phyloP scores from a whole-genome alignment of 2,888 invertebrate genomes.

The Actias luna region DNA sequence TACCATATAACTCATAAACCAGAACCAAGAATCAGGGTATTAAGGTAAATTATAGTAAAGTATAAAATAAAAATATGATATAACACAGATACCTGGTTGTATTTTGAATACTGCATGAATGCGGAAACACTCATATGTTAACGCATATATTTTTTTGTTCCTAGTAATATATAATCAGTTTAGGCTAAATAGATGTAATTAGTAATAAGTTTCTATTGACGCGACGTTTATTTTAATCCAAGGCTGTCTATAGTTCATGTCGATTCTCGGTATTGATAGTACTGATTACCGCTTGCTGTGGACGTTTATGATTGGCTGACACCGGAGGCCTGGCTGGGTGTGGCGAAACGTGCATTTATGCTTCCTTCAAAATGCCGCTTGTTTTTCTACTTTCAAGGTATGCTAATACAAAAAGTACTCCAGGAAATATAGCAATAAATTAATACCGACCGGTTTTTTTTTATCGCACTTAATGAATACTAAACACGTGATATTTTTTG shows the following conservation, averaged over 20 bases:
- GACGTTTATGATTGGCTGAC: conserved; percentile 62
- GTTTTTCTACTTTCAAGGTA: conserved; percentile 40
- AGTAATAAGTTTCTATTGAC: conserved; percentile 36
- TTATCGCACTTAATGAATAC: not conserved
- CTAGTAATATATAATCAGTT: not conserved
- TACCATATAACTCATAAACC: too few relatives aligned
- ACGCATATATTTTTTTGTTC: not conserved
- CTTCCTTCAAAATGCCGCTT: conserved; percentile 45
- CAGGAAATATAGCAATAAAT: conserved; percentile 36
- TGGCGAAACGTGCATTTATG: conserved; percentile 63
- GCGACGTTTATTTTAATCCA: conserved; percentile 59
- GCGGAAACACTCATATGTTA: not conserved
- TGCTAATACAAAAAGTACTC: conserved; percentile 41
- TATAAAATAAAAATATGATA: not conserved
- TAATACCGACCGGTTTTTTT: conserved; percentile 9
- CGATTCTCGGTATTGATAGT: conserved; percentile 53
- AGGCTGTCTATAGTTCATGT: conserved; percentile 66
- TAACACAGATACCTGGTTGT: not conserved
- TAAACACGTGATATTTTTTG: conserved; percentile 37
- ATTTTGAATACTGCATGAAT: not conserved
- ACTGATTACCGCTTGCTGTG: conserved; percentile 57
- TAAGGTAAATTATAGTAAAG: too few relatives aligned
- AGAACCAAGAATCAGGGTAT: too few relatives aligned
- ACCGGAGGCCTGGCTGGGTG: conserved; percentile 76
- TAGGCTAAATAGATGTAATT: conserved; percentile 25